Base-by-base conservation (phyloP, 2,888 invertebrate species). In the Chymomyza fuscimana region DNA sequence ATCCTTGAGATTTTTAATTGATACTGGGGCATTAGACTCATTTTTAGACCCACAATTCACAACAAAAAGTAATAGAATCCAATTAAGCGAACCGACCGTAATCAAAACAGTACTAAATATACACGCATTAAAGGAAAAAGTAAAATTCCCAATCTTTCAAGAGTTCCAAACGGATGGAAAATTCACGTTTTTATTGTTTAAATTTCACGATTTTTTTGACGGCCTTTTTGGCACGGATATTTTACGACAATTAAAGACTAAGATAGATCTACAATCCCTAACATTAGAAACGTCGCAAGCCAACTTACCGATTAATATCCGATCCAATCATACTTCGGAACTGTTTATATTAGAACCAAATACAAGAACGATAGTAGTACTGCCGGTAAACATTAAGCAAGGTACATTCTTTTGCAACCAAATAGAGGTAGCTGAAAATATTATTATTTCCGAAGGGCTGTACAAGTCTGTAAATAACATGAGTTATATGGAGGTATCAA, bases 101-200 rank as follows among this genome's bases (percentile, higher is more conserved):
- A n/a, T 62, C 9, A 62, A 15, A n/a, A 62, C 62, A 16, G 62
- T 46, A 7, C 19, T 62, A 15, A 62, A 62, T 40, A 62, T 5
- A 46, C 15, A 46, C 4, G 19, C 4, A 19, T 5, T 50, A 9
- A 19, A 40, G 4, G 5, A 62, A 40, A 40, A 40, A 19, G 22
- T 25, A 0, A 16, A 16, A 4, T 40, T 16, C 1, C 50, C 46
- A 10, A 62, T 62, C 9, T 62, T 62, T 46, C 40, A 50, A 19
- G 61, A 61, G 40, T 40, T 61, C 10, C 32, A 61, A 40, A n/a
- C 16, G 19, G 15, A 40, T 5, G 62, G 62, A 0, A 62, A 5
- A 5, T 16, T 62, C 10, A 7, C 12, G 1, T 50, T 62, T n/a
- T 9, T 62, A 4, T 7, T 46, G 4, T 62, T 62, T 40, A 40